Percentiles rank a stretch among this genome's conserved stretches.
These are phyloP conservation scores for Heteromormyrus szaboi DNA, from an alignment of 2,797 vertebrate genomes.

Conservation along the genomic window DNA sequence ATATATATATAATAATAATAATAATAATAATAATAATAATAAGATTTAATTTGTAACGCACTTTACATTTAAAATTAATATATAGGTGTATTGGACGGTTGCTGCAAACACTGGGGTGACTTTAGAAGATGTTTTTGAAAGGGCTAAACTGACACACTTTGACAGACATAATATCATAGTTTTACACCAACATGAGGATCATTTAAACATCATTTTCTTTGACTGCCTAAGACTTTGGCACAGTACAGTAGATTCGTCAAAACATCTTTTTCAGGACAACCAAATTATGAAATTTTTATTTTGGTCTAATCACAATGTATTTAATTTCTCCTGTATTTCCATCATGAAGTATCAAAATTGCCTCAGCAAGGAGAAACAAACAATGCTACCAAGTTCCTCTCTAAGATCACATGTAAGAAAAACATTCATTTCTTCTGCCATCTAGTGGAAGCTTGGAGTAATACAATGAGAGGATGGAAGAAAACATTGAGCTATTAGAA, in stretches of 20 bases:
- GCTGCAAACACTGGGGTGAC: not conserved
- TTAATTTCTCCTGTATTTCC: not conserved
- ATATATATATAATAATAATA: not conserved
- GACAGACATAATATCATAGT: not conserved
- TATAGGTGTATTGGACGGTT: not conserved
- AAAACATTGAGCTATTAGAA: not conserved
- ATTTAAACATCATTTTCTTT: not conserved
- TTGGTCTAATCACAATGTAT: not conserved
- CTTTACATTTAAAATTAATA: not conserved
- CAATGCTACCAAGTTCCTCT: not conserved
- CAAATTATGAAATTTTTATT: not conserved
- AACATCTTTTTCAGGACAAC: not conserved
- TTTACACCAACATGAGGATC: not conserved
- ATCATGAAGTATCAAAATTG: not conserved
- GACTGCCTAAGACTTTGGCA: not conserved
- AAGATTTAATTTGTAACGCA: no score
- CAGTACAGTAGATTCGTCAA: not conserved
- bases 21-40: no score
- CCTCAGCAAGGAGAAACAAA: not conserved
- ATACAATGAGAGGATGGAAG: not conserved
- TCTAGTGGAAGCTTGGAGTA: constrained; percentile 12
- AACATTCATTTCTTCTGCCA: not conserved
- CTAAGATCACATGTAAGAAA: not conserved
- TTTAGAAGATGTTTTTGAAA: not conserved
- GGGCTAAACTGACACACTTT: not conserved